Percentiles rank a stretch among this genome's conserved stretches.
Conservation (phyloP, 2,888 invertebrate species). For the Cheilosia scutellata region DNA sequence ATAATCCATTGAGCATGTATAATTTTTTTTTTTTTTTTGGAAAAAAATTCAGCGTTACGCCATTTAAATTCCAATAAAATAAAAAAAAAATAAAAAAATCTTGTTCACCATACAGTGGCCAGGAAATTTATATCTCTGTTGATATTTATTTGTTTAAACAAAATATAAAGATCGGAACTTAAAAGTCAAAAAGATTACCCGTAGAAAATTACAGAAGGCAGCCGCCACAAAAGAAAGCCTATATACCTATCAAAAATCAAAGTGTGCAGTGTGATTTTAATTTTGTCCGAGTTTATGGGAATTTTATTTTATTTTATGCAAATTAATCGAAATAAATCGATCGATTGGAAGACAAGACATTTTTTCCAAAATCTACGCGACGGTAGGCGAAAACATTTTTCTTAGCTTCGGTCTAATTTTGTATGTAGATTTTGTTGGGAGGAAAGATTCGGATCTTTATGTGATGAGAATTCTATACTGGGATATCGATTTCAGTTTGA, state of each 20-base stretch:
- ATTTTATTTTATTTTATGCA: conserved; percentile 62
- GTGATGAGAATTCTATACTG: background rate
- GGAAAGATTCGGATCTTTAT: conserved; percentile 7
- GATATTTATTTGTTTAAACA: conserved; percentile 53
- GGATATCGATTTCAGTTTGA: background rate
- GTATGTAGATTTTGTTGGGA: conserved; percentile 2
- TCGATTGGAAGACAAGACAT: background rate
- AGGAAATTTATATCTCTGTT: conserved; percentile 3
- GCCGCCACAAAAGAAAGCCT: background rate
- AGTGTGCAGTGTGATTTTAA: background rate
- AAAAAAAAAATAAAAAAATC: background rate
- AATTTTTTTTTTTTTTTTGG: conserved; percentile 8
- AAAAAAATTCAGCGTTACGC: background rate
- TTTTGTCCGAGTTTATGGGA: conserved; percentile 40
- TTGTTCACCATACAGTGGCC: conserved; percentile 2
- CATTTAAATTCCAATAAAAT: conserved; percentile 52
- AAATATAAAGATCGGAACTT: conserved; percentile 34
- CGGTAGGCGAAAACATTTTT: background rate
- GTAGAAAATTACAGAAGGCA: conserved; percentile 35
- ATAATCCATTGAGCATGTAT: conserved; percentile 21
- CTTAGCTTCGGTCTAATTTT: background rate
- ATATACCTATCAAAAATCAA: too few species aligned
- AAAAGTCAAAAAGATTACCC: conserved; percentile 15
- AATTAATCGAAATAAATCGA: conserved; percentile 33
- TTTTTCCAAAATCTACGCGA: conserved; percentile 5